Base-by-base conservation (phyloP, 2,113 vertebrate genomes). In the Calidris pugnax region DNA sequence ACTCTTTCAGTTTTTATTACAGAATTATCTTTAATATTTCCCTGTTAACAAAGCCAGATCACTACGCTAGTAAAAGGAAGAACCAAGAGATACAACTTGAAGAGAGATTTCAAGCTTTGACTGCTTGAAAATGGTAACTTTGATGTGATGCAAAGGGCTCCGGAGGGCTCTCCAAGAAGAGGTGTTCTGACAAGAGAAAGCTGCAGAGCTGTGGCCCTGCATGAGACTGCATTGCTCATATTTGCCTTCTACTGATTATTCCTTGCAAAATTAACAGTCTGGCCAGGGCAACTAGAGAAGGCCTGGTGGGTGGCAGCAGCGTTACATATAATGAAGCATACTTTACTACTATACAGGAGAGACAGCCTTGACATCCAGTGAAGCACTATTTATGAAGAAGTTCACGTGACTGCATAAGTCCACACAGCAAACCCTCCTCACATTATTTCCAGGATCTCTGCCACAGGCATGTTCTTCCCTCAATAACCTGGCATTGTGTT, bases 401-500 rank as follows among this genome's bases (percentile, higher is more conserved):
- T 53, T 27, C 51, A 53, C 27, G 16, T 53, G 27, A 53, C 27
- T 55, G 47, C 9, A 37, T 19, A 43, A 80, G 37, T 17, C 8
- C 10, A 55, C 16, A 28, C 14, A 60, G 62, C 1, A 1, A 57
- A 6, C 14, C 11, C 10, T 78, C 9, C 32, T 81, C 7, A 33
- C 10, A 7, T 43, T 14, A 53, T 80, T 83, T 17, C 39, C 16
- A 82, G 57, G 16, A 80, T 66, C 33, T 72, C 45, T 77, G 63
- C 21, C 35, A 72, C 2, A 51, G 21, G 12, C 14, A 39, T 0
- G 2, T 64, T 79, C 43, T 72, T 68, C 30, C 14, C 45, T 85
- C 14, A 73, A 3, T 35, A 75, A 75, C 4, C 21, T 12, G 14
- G 9, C 45, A 19, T 43, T 9, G 1, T 0, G 7, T 2, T 35